Evolutionary conservation across 2,113 vertebrate genomes (phyloP), one percentile per base, ranked within the genome.

Genomic region (Myanophis thanlyinensis): DNA sequence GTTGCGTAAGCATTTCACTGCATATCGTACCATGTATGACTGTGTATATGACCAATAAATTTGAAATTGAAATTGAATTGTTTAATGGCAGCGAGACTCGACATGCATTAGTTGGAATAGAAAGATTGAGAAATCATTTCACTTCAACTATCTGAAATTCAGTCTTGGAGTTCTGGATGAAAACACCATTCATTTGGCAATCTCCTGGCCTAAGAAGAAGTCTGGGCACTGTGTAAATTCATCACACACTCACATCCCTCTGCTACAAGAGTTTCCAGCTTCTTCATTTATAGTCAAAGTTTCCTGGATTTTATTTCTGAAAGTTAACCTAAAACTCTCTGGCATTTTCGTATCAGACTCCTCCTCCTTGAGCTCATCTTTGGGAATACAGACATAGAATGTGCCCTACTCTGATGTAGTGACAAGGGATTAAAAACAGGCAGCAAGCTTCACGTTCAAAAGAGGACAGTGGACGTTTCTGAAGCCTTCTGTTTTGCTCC

Each of bases 321-420:
- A 20, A 30, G 62, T 80, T 47, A 22, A 85, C 27, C 46, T 49
- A 85, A 12, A 85, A 56, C 49, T 46, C 35, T 20, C 51, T 49
- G 44, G 20, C 12, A 54, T 40, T n/a, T 40, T 47, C 15, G n/a
- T 25, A 89, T 10, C 56, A 8, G 30, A 52, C 22, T 30, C 23
- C 20, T 30, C 23, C 20, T 30, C 0, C 67, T 40, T 48, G 59
- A 48, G 59, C 51, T 7, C 18, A 23, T 80, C 27, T 18, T 13
- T 18, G 18, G 23, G n/a, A 27, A 84, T 23, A 35, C 2, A 47
- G 54, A 2, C 22, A 7, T 22, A n/a, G 25, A 27, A 59, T 59
- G 25, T 15, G 5, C 51, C 25, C 52, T 20, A 5, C 0, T 47
- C 1, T 25, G 1, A 1, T 0, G 0, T 9, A 44, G 48, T 51